Conservation (phyloP, 2,888 invertebrate species). For the Serripes groenlandicus region DNA sequence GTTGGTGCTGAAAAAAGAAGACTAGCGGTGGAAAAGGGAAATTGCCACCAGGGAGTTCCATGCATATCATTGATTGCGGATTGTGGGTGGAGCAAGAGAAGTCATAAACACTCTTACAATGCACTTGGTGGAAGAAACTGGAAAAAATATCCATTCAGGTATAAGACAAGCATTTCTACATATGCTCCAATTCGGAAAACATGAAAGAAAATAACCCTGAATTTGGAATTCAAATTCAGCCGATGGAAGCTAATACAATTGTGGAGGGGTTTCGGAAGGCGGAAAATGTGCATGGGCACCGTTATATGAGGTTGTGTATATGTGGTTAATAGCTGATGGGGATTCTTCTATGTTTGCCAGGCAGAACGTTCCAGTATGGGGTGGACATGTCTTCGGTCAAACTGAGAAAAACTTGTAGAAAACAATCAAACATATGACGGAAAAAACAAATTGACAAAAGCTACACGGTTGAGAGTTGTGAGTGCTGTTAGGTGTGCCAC, state of each 20-base stretch:
- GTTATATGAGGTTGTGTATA: too few species aligned
- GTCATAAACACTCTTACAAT: too few species aligned
- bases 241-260: not conserved
- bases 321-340: conserved; percentile 1
- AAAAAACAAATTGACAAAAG: conserved; percentile 35
- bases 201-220: too few species aligned
- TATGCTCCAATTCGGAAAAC: too few species aligned
- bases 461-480: conserved; percentile 29
- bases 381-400: conserved; percentile 45
- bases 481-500: conserved; percentile 52
- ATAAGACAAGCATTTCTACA: too few species aligned
- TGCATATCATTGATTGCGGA: too few species aligned
- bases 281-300: not conserved
- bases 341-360: conserved; percentile 43
- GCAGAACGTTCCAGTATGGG: conserved; percentile 23
- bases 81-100: too few species aligned
- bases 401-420: conserved; percentile 40
- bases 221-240: not conserved
- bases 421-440: conserved; percentile 42
- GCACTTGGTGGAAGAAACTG: too few species aligned
- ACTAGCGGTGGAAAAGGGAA: too few species aligned
- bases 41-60: too few species aligned
- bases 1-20: too few species aligned
- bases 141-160: too few species aligned
- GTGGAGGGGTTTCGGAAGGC: not conserved